Evolutionary conservation across 30 jellyfish, hydroid and myxozoan species (phyloP).

Genomic region (Cassiopea andromeda): DNA sequence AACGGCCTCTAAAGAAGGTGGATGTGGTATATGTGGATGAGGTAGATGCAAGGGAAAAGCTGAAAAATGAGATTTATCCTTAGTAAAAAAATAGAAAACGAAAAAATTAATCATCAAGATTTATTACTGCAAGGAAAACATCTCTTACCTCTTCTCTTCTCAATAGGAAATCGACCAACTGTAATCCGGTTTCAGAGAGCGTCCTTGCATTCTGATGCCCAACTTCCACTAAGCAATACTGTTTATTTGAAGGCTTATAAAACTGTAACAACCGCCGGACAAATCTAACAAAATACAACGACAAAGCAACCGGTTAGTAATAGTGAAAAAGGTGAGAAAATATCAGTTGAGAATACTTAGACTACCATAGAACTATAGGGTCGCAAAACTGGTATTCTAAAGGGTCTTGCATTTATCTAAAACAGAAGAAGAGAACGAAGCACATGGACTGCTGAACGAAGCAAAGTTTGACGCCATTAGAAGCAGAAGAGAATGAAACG

Average conservation of each 20-base stretch:
- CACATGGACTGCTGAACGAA: too few relatives aligned
- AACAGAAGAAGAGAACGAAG: too few relatives aligned
- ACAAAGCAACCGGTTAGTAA: not conserved
- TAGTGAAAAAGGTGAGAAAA: not conserved
- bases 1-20: too few relatives aligned
- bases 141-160: conserved; percentile 82
- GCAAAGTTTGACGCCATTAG: too few relatives aligned
- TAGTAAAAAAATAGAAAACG: not conserved
- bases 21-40: too few relatives aligned
- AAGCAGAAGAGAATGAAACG: too few relatives aligned
- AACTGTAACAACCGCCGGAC: conserved; percentile 74
- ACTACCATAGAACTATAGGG: too few relatives aligned
- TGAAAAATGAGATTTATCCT: not conserved
- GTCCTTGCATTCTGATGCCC: conserved; percentile 56
- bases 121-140: not conserved
- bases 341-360: too few relatives aligned
- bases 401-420: too few relatives aligned
- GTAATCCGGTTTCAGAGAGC: conserved; percentile 82
- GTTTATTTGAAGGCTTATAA: conserved; percentile 87
- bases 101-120: not conserved
- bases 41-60: too few relatives aligned
- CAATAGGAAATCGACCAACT: conserved; percentile 84
- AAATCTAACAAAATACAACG: conserved; percentile 50
- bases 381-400: too few relatives aligned
- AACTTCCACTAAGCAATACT: conserved; percentile 68